Evolutionary conservation across 2,113 vertebrate species (phyloP).

Genomic region (Thunnus thynnus): DNA sequence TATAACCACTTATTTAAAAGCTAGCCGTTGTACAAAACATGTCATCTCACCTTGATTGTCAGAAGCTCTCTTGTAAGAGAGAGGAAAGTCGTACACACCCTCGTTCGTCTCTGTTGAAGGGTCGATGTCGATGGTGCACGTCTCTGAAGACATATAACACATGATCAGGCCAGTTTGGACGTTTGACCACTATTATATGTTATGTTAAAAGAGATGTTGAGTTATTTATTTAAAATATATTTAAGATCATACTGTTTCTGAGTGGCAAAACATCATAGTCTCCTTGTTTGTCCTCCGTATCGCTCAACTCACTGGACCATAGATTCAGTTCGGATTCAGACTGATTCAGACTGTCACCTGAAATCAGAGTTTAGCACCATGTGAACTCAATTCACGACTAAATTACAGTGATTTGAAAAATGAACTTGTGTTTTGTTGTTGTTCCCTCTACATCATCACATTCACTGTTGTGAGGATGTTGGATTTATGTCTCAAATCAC

Average conservation of each 20-base stretch:
- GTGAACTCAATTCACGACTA: neutral
- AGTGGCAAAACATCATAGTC: constrained; percentile 77
- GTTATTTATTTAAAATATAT: neutral
- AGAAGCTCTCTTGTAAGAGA: constrained; percentile 39
- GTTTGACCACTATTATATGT: neutral
- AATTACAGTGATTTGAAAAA: no score
- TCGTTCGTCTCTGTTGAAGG: constrained; percentile 35
- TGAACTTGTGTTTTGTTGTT: no score
- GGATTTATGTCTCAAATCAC: no score
- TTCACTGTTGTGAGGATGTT: no score
- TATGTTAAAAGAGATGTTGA: neutral
- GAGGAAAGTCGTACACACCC: constrained; percentile 74
- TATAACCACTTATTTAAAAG: neutral
- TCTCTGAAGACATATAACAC: constrained; percentile 25
- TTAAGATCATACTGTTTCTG: constrained; percentile 53
- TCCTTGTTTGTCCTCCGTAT: constrained; percentile 6
- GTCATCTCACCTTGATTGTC: constrained; percentile 53
- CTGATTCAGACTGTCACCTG: constrained; percentile 26
- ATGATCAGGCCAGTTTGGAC: neutral
- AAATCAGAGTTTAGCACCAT: constrained; percentile 22
- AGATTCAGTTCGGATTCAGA: neutral
- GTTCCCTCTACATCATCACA: no score
- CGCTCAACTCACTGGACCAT: neutral
- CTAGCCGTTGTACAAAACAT: neutral
- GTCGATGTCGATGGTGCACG: neutral